Evolutionary conservation across 2,113 vertebrate genomes (phyloP).

Genomic region (Istiophorus platypterus): DNA sequence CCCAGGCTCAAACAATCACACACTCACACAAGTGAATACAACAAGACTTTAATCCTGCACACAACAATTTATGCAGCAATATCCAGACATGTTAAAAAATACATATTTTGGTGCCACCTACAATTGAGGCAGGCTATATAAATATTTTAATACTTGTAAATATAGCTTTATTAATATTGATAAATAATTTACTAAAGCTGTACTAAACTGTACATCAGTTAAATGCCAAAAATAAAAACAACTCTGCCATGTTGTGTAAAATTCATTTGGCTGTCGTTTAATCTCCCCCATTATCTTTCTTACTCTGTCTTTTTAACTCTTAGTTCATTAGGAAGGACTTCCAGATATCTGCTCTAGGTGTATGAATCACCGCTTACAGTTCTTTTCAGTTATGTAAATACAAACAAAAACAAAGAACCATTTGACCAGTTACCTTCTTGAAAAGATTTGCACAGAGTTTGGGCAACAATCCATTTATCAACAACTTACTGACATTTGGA

Average conservation of each 20-base stretch:
- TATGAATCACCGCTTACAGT: background rate
- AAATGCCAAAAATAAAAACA: too few relatives aligned
- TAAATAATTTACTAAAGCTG: too few relatives aligned
- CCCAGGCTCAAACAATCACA: background rate
- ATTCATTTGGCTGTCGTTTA: background rate
- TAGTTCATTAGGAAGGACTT: too few relatives aligned
- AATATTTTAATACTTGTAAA: too few relatives aligned
- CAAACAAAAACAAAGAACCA: background rate
- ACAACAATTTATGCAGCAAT: too few relatives aligned
- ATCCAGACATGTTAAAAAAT: too few relatives aligned
- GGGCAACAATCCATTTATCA: background rate
- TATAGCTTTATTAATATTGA: too few relatives aligned
- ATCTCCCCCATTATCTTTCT: background rate
- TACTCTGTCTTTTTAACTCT: background rate
- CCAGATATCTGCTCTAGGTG: background rate
- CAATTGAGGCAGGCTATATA: too few relatives aligned
- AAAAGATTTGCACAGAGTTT: background rate
- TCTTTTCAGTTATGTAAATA: background rate
- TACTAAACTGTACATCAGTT: too few relatives aligned
- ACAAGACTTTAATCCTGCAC: background rate
- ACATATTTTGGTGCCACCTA: too few relatives aligned
- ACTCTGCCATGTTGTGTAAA: too few relatives aligned
- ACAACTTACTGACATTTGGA: background rate
- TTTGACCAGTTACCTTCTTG: background rate
- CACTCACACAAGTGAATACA: background rate